Conservation (phyloP, 2,797 vertebrate species). For the Hyperoplus immaculatus region DNA sequence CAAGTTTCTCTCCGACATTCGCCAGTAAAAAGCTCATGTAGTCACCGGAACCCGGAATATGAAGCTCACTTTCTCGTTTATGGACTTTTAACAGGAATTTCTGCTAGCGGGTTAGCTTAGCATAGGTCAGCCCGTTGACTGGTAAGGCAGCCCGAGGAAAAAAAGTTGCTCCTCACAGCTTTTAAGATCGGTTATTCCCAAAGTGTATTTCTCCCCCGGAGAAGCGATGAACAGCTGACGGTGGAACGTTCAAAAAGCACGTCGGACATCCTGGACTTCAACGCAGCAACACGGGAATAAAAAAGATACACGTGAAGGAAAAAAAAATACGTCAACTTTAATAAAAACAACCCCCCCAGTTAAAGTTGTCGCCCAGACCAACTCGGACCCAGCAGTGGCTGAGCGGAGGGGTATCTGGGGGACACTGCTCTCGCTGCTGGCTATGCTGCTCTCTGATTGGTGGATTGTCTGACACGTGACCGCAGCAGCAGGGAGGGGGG, state of each 20-base stretch:
- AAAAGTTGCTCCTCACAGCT: conserved; percentile 67
- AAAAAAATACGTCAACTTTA: conserved; percentile 57
- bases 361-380: conserved; percentile 51
- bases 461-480: conserved; percentile 71
- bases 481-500: conserved; percentile 39
- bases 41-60: not conserved
- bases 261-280: conserved; percentile 26
- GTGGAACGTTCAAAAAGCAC: not conserved
- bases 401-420: not conserved
- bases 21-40: not conserved
- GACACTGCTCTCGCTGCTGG: conserved; percentile 44
- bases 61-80: not conserved
- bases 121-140: conserved; percentile 68
- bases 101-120: conserved; percentile 77
- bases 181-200: conserved; percentile 55
- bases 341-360: conserved; percentile 73
- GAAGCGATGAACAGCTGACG: not conserved
- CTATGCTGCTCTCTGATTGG: conserved; percentile 74
- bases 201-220: conserved; percentile 19
- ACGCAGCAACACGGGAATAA: no score
- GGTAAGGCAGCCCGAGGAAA: conserved; percentile 11
- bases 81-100: conserved; percentile 45
- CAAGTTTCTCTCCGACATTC: conserved; percentile 15
- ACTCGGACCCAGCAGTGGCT: conserved; percentile 56
- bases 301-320: not conserved